Conservation (phyloP, 2,888 invertebrate species). For the Temnothorax rugatulus region DNA sequence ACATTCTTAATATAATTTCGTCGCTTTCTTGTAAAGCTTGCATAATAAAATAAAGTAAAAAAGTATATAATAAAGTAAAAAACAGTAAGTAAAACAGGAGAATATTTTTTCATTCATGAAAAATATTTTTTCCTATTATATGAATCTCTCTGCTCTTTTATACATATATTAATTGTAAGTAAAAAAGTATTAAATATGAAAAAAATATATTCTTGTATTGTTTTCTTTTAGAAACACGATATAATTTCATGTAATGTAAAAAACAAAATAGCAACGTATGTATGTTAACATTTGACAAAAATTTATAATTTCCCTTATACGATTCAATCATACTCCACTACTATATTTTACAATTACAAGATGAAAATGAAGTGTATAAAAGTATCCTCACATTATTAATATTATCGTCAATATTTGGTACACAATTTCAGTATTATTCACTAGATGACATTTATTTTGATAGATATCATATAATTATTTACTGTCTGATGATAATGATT, state of each 20-base stretch:
- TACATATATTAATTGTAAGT: not conserved
- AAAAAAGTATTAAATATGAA: not conserved
- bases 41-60: not conserved
- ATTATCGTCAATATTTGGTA: not conserved
- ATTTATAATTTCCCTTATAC: not conserved
- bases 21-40: not conserved
- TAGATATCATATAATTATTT: not conserved
- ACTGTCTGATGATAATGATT: slow-evolving; percentile 1
- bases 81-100: not conserved
- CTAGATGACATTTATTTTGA: not conserved
- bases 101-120: not conserved
- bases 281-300: not conserved
- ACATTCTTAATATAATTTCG: not conserved
- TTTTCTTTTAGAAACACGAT: not conserved
- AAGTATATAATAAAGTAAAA: not conserved
- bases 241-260: not conserved
- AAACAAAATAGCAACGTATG: slow-evolving; percentile 10
- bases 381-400: slow-evolving; percentile 33
- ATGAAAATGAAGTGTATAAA: not conserved
- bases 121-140: not conserved
- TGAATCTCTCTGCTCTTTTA: not conserved
- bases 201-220: not conserved
- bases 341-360: not conserved
- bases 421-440: not conserved
- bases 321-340: not conserved